These are phyloP conservation scores for Lampris megalopsis DNA, from an alignment of 2,113 vertebrate species.

Conservation along the genomic window DNA sequence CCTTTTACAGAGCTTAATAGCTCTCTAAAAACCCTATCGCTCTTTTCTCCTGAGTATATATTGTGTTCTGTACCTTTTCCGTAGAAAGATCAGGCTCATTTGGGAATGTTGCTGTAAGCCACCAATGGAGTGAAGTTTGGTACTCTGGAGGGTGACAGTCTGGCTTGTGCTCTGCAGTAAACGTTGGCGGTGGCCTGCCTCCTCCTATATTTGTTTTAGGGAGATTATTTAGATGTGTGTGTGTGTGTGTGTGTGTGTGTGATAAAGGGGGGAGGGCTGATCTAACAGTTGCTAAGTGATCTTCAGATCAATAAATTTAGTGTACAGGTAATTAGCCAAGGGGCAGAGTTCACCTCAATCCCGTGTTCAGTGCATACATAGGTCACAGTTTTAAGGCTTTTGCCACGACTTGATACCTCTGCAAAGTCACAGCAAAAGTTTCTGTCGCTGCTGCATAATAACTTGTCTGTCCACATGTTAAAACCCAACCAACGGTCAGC, in stretches of 20 bases:
- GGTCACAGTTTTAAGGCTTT: background rate
- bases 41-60: constrained; percentile 7
- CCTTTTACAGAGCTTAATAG: constrained; percentile 17
- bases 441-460: background rate
- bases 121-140: background rate
- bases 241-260: no score
- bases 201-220: constrained; percentile 22
- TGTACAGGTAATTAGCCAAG: background rate
- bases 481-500: background rate
- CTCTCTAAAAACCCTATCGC: background rate
- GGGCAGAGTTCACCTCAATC: constrained; percentile 19
- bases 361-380: background rate
- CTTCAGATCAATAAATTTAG: constrained; percentile 5
- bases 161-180: background rate
- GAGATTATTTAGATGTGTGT: background rate
- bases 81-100: constrained; percentile 39
- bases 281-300: constrained; percentile 26
- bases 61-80: constrained; percentile 27
- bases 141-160: background rate
- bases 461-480: background rate
- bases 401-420: no score
- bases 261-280: background rate
- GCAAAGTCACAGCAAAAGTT: no score
- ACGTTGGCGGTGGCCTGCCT: constrained; percentile 10
- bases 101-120: constrained; percentile 1